phyloP scores from a whole-genome alignment of 2,113 vertebrate species.

The Tympanuchus pallidicinctus region DNA sequence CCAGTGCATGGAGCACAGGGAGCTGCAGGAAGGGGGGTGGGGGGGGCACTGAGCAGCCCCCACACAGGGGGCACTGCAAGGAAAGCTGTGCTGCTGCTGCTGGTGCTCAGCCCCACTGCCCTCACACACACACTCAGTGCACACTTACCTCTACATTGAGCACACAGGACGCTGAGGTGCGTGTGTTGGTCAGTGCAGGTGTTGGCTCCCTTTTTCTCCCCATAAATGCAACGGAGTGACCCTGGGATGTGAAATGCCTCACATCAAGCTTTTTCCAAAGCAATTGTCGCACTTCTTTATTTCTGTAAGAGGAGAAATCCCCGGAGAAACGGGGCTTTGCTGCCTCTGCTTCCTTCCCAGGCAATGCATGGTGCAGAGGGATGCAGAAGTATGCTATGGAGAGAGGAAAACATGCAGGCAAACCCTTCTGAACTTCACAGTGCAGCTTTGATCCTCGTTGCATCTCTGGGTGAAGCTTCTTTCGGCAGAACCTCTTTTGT shows the following conservation, averaged over 20 bases:
- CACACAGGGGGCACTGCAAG: not conserved
- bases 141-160: too few relatives aligned
- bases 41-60: not conserved
- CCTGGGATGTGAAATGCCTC: rapidly evolving
- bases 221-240: not conserved
- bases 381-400: not conserved
- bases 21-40: rapidly evolving
- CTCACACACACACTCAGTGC: too few relatives aligned
- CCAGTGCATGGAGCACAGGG: not conserved
- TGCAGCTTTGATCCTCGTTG: not conserved
- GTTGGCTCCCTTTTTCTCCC: not conserved
- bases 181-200: rapidly evolving
- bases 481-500: not conserved
- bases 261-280: not conserved
- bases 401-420: not conserved
- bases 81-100: not conserved
- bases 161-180: rapidly evolving
- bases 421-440: not conserved
- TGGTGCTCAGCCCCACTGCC: rapidly evolving
- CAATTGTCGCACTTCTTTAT: not conserved
- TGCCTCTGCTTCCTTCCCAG: not conserved
- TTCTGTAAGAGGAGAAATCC: not conserved
- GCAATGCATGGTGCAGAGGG: not conserved
- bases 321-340: not conserved
- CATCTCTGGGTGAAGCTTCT: not conserved